Base-by-base conservation (phyloP, 2,113 vertebrate genomes). In the Brienomyrus brachyistius region DNA sequence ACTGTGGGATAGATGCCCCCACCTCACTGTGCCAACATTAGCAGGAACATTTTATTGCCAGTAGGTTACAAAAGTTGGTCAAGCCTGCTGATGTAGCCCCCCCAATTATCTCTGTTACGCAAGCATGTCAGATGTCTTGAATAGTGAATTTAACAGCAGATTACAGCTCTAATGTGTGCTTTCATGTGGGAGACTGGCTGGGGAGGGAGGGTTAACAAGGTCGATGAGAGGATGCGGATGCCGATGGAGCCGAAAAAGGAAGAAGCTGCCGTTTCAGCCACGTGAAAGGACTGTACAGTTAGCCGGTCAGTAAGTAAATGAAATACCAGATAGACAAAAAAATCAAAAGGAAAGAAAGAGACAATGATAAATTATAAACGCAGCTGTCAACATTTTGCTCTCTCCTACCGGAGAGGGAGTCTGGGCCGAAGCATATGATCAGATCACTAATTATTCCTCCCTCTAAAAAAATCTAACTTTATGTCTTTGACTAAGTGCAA, bases 81-180 rank as follows among this genome's bases (percentile, higher is more conserved):
- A 35, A 83, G 52, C 74, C 86, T 88, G 56, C 86, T 88, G 90
- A 86, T 35, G 51, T 66, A 47, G 27, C 40, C 40, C 56, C 56
- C 56, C 21, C 21, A 59, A 87, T 88, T 77, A 91, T 91, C 86
- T 84, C 35, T 51, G 88, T 91, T 91, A 62, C 59, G 27, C 89
- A 91, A 91, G 40, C 59, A 47, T 40, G 45, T 27, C 35, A 48
- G 40, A 51, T 86, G 85, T 85, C 19, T 54, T 54, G 87, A 66
- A 91, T 85, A 74, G 70, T 59, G 23, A 86, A 31, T 43, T 56
- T 90, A 86, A 74, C 89, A 90, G 77, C 82, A 90, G 91, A 91
- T 89, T 87, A 82, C 21, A 56, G 31, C 2, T 51, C 5, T 54
- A 10, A 45, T 70, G 27, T 56, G 56, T 50, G 43, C 45, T 56